phyloP scores from a whole-genome alignment of 2,888 invertebrate species.

The Diarsia dahlii region DNA sequence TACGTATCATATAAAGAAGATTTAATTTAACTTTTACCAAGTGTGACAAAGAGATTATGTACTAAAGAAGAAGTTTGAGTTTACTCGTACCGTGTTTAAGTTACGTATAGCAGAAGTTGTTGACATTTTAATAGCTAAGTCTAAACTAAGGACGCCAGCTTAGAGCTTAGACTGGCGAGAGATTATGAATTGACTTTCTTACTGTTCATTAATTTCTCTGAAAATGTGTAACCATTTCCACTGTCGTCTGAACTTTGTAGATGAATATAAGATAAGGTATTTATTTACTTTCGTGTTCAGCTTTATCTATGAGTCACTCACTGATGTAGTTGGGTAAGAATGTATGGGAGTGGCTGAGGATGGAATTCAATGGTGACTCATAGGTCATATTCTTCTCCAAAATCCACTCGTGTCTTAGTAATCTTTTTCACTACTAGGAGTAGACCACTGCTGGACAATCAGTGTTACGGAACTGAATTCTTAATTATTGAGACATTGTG shows the following conservation, averaged over 20 bases:
- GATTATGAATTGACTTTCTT: slow-evolving; percentile 2
- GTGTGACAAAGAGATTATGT: slow-evolving; percentile 8
- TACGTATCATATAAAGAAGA: background rate
- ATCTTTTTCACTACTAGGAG: background rate
- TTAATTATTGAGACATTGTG: background rate
- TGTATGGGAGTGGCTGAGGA: too few relatives aligned
- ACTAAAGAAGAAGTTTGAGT: slow-evolving; percentile 8
- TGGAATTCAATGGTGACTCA: background rate
- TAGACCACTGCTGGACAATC: background rate
- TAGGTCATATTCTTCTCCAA: background rate
- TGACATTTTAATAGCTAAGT: slow-evolving; percentile 15
- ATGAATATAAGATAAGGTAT: background rate
- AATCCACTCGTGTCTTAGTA: background rate
- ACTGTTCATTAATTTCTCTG: background rate
- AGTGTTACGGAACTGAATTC: background rate
- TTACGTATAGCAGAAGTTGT: background rate
- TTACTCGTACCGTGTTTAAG: background rate
- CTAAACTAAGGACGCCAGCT: background rate
- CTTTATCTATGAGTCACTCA: background rate
- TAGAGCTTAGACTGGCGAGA: background rate
- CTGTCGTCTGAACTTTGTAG: background rate
- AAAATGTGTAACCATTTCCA: background rate
- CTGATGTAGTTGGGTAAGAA: background rate
- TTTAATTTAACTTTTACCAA: slow-evolving; percentile 17
- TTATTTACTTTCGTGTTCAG: background rate